Evolutionary conservation across 2,113 vertebrate species (phyloP).

Genomic region (Channa argus): DNA sequence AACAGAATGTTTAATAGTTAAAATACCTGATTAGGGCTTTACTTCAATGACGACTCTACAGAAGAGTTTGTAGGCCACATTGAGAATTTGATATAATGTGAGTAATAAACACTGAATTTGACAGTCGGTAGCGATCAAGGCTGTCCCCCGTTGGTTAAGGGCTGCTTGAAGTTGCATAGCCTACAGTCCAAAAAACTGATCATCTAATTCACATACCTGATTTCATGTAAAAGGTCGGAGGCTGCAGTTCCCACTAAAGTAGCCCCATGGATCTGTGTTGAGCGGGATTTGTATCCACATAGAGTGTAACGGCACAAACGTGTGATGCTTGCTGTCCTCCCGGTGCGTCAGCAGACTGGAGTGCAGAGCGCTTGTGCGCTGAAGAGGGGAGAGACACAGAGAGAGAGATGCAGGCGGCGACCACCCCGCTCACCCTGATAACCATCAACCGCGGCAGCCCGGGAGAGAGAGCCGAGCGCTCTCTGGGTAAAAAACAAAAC

Average conservation of each 20-base stretch:
- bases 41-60: neutral
- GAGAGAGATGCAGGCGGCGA: slow-evolving; percentile 44
- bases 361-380: slow-evolving; percentile 61
- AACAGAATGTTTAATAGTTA: neutral
- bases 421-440: slow-evolving; percentile 56
- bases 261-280: slow-evolving; percentile 65
- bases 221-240: slow-evolving; percentile 61
- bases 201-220: slow-evolving; percentile 57
- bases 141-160: neutral
- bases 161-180: slow-evolving; percentile 57
- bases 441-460: slow-evolving; percentile 37
- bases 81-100: slow-evolving; percentile 2
- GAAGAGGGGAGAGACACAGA: slow-evolving; percentile 29
- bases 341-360: slow-evolving; percentile 73
- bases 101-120: neutral
- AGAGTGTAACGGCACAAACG: slow-evolving; percentile 70
- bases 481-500: slow-evolving; percentile 26
- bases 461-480: slow-evolving; percentile 25
- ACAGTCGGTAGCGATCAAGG: neutral
- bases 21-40: neutral
- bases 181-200: slow-evolving; percentile 24
- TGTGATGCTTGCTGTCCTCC: slow-evolving; percentile 67
- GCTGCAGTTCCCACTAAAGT: slow-evolving; percentile 62
- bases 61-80: slow-evolving; percentile 11
- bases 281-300: slow-evolving; percentile 72